These are phyloP conservation scores for Polymixis flavicincta DNA, from an alignment of 2,888 invertebrate species.

Conservation along the genomic window DNA sequence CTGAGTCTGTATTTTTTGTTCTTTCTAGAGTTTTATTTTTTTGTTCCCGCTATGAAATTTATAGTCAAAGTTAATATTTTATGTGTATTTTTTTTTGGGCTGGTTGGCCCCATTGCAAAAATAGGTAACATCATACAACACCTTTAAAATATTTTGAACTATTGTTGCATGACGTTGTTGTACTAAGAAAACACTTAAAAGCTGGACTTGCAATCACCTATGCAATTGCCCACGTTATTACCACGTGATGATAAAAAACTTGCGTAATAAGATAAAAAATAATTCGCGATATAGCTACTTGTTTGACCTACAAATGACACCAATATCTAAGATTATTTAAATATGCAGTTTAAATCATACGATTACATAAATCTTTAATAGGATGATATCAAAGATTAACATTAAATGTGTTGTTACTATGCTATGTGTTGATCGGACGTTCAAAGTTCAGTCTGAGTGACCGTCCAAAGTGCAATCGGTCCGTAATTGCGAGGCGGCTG, in stretches of 20 bases:
- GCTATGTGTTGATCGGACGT: not conserved
- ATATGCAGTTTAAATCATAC: conserved; percentile 27
- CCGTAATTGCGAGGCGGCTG: not conserved
- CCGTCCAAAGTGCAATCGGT: conserved; percentile 25
- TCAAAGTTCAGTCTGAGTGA: conserved; percentile 35
- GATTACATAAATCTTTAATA: conserved; percentile 7
- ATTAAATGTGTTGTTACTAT: not conserved
- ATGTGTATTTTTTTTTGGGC: too few relatives aligned
- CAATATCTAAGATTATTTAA: conserved; percentile 10
- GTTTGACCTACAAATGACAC: conserved; percentile 47
- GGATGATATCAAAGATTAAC: conserved; percentile 17
- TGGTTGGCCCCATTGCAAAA: not conserved
- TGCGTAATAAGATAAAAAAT: conserved; percentile 19
- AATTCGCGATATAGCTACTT: not conserved
- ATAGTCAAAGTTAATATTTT: too few relatives aligned
- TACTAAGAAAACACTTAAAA: not conserved
- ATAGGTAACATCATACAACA: not conserved
- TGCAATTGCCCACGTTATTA: not conserved
- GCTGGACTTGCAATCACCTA: not conserved
- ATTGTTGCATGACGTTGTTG: not conserved
- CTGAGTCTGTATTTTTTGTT: not conserved
- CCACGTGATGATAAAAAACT: conserved; percentile 16
- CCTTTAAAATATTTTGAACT: not conserved
- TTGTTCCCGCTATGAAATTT: too few relatives aligned
- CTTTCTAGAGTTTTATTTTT: not conserved